A percentile compares a stretch with the other conserved stretches of the same genome.
phyloP scores from a whole-genome alignment of 2,888 invertebrate genomes.

The Idaea biselata region DNA sequence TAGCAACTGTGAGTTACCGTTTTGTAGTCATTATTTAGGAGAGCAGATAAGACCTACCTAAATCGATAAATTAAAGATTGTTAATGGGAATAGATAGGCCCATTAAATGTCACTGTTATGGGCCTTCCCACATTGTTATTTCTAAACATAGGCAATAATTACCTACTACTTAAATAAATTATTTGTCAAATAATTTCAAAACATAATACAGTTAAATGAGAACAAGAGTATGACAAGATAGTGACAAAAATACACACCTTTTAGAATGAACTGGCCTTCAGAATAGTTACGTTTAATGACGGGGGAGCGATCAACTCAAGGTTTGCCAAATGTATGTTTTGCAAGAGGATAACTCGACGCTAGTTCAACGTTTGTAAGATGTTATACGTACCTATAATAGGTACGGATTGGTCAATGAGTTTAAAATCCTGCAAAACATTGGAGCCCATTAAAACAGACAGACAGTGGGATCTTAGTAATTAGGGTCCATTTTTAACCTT shows the following conservation, averaged over 20 bases:
- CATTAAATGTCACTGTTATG: neutral
- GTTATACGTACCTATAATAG: neutral
- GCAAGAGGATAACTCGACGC: constrained; percentile 13
- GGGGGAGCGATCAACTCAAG: constrained; percentile 36
- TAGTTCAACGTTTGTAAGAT: too few relatives aligned
- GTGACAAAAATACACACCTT: neutral
- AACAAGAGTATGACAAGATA: neutral
- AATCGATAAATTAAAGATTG: neutral
- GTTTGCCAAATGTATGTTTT: constrained; percentile 43
- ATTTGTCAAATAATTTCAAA: neutral
- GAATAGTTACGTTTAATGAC: constrained; percentile 42
- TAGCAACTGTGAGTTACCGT: neutral
- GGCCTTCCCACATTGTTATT: too few relatives aligned
- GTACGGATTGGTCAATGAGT: neutral
- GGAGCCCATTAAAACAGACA: too few relatives aligned
- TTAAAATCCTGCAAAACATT: too few relatives aligned
- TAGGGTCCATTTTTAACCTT: too few relatives aligned
- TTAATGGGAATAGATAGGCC: neutral
- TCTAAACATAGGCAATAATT: too few relatives aligned
- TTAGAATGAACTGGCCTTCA: constrained; percentile 37
- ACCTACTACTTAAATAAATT: neutral
- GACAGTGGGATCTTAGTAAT: too few relatives aligned
- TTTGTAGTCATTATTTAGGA: neutral
- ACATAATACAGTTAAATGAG: neutral
- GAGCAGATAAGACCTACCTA: neutral